Evolutionary conservation across 92 coral and sea anemone species (phyloP).

Genomic region (Plumapathes pennacea): DNA sequence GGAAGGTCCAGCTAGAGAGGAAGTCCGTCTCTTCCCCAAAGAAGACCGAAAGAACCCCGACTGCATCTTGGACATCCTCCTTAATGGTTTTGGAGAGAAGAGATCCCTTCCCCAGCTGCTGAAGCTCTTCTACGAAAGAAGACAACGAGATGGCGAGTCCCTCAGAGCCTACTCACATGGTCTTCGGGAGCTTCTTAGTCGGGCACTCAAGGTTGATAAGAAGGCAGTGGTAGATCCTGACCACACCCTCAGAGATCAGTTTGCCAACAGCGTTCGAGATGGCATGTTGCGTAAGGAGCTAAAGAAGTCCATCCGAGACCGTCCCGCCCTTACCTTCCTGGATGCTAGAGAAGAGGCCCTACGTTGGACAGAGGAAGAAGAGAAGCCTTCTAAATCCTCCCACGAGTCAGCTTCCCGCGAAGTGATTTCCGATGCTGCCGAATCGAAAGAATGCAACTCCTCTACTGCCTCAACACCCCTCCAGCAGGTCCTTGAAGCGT

Average conservation of each 20-base stretch:
- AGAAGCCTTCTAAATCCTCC: slow-evolving; percentile 4
- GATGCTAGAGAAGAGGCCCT: slow-evolving; percentile 23
- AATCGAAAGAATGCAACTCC: background rate
- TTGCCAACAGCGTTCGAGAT: slow-evolving; percentile 25
- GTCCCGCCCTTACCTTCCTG: slow-evolving; percentile 3
- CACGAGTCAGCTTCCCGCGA: background rate
- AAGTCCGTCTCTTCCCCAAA: too few species aligned
- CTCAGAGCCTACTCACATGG: slow-evolving; percentile 3
- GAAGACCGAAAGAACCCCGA: too few species aligned
- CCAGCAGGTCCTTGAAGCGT: slow-evolving; percentile 1
- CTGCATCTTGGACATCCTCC: too few species aligned
- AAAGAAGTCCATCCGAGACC: slow-evolving; percentile 25
- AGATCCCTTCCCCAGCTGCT: slow-evolving; percentile 31
- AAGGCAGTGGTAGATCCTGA: slow-evolving; percentile 33
- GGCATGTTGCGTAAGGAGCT: slow-evolving; percentile 13
- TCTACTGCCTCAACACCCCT: background rate
- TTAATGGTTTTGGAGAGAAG: slow-evolving; percentile 42
- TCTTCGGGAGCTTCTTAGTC: slow-evolving; percentile 16
- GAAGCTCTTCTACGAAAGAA: slow-evolving; percentile 30
- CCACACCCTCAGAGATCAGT: slow-evolving; percentile 24
- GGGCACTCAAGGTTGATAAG: slow-evolving; percentile 26
- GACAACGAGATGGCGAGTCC: slow-evolving; percentile 27
- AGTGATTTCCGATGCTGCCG: background rate
- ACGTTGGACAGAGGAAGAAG: slow-evolving; percentile 35
- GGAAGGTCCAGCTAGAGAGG: slow-evolving; percentile 29